phyloP scores from a whole-genome alignment of 2,113 vertebrate species.

The Phrynosoma platyrhinos region DNA sequence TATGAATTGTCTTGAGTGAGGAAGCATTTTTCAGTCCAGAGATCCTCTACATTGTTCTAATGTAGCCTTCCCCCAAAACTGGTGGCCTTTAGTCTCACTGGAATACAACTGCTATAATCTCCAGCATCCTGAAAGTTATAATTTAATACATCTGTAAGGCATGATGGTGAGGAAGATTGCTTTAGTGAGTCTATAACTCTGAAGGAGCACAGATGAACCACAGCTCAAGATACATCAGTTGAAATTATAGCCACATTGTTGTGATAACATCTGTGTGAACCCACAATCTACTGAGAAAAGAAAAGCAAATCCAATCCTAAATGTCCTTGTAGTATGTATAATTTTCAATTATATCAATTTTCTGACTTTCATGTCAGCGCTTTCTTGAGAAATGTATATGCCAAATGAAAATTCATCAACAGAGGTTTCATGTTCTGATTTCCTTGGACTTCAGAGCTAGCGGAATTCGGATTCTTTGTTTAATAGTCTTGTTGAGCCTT shows the following conservation, averaged over 20 bases:
- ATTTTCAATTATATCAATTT: slow-evolving; percentile 65
- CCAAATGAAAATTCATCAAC: slow-evolving; percentile 73
- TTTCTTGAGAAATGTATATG: slow-evolving; percentile 70
- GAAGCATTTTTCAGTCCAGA: background rate
- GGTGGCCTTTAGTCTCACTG: background rate
- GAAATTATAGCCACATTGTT: slow-evolving; percentile 27
- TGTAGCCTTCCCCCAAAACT: background rate
- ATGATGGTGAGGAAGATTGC: background rate
- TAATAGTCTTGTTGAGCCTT: slow-evolving; percentile 55
- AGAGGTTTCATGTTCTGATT: slow-evolving; percentile 77
- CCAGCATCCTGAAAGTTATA: background rate
- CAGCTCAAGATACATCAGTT: slow-evolving; percentile 12
- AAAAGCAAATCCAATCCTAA: slow-evolving; percentile 10
- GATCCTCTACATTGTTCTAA: background rate
- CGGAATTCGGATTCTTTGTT: slow-evolving; percentile 63
- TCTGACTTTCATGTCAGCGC: slow-evolving; percentile 62
- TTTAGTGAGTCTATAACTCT: slow-evolving; percentile 10
- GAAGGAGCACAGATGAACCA: slow-evolving; percentile 33
- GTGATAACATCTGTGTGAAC: slow-evolving; percentile 57
- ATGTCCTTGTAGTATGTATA: slow-evolving; percentile 47
- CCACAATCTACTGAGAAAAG: slow-evolving; percentile 41
- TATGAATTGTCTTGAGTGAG: no score
- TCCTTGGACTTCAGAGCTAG: slow-evolving; percentile 72
- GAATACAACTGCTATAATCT: background rate
- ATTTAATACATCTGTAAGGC: background rate